Conservation (phyloP, 2,888 invertebrate genomes). For the Bellardia bayeri region DNA sequence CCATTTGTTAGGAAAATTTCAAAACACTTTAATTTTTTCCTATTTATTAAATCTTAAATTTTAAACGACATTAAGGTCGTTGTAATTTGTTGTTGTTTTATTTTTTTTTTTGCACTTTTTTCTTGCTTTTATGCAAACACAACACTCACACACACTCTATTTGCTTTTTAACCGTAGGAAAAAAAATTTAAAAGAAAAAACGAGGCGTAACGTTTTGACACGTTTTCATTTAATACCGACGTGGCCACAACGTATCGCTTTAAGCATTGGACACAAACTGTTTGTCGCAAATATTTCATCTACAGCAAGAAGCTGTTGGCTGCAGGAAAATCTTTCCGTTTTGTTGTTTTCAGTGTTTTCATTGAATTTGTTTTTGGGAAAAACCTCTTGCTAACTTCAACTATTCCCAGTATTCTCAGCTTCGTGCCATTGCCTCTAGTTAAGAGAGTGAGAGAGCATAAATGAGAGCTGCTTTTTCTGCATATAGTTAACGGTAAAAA, state of each 20-base stretch:
- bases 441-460: neutral
- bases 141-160: conserved; percentile 25
- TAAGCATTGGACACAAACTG: conserved; percentile 68
- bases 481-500: neutral
- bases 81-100: conserved; percentile 51
- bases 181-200: conserved; percentile 32
- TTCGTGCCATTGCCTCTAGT: neutral
- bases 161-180: neutral
- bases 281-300: conserved; percentile 63
- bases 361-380: conserved; percentile 15
- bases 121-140: neutral
- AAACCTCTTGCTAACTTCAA: conserved; percentile 6
- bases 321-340: conserved; percentile 37
- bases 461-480: neutral
- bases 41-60: conserved; percentile 49
- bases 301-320: conserved; percentile 52
- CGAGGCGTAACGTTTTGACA: conserved; percentile 64
- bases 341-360: conserved; percentile 7
- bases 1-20: conserved; percentile 34
- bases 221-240: conserved; percentile 50
- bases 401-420: conserved; percentile 65
- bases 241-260: conserved; percentile 69
- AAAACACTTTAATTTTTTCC: conserved; percentile 34
- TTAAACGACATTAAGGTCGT: conserved; percentile 65
- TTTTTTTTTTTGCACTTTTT: neutral